Evolutionary conservation across 2,888 invertebrate species (phyloP).

Genomic region (Drosophila koepferae): DNA sequence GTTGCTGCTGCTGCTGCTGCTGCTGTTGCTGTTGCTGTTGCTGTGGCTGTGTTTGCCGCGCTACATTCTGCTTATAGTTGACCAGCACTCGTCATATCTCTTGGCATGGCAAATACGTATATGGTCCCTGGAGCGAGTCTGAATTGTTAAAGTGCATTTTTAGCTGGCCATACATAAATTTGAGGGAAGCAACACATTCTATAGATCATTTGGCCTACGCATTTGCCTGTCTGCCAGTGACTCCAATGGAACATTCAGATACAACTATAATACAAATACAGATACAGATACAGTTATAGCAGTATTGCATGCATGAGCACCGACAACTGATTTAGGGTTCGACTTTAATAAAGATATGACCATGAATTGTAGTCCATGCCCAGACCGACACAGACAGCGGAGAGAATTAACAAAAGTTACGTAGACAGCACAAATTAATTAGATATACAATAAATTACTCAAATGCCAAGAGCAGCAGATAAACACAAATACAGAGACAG

Average conservation of each 20-base stretch:
- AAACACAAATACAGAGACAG: slow-evolving; percentile 26
- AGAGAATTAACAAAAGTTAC: slow-evolving; percentile 57
- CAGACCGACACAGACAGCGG: slow-evolving; percentile 13
- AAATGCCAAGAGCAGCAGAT: slow-evolving; percentile 60
- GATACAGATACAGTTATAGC: slow-evolving; percentile 9
- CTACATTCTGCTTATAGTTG: slow-evolving; percentile 60
- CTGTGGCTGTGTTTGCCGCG: slow-evolving; percentile 10
- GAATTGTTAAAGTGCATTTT: slow-evolving; percentile 43
- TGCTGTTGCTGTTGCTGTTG: slow-evolving; percentile 14
- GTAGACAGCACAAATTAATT: slow-evolving; percentile 75
- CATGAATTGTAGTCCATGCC: slow-evolving; percentile 40
- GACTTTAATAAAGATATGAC: slow-evolving; percentile 58
- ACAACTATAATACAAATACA: slow-evolving; percentile 15
- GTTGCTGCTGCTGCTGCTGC: slow-evolving; percentile 16
- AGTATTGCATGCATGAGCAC: background rate
- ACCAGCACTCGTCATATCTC: slow-evolving; percentile 64
- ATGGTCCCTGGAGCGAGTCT: slow-evolving; percentile 6
- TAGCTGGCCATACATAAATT: slow-evolving; percentile 57
- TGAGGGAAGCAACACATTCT: slow-evolving; percentile 33
- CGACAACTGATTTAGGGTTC: slow-evolving; percentile 27
- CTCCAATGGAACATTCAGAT: slow-evolving; percentile 11
- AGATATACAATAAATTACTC: slow-evolving; percentile 75
- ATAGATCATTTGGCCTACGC: slow-evolving; percentile 46
- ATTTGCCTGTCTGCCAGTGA: background rate
- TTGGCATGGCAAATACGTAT: slow-evolving; percentile 39